phyloP scores from a whole-genome alignment of 2,113 vertebrate species.

The Papio anubis region DNA sequence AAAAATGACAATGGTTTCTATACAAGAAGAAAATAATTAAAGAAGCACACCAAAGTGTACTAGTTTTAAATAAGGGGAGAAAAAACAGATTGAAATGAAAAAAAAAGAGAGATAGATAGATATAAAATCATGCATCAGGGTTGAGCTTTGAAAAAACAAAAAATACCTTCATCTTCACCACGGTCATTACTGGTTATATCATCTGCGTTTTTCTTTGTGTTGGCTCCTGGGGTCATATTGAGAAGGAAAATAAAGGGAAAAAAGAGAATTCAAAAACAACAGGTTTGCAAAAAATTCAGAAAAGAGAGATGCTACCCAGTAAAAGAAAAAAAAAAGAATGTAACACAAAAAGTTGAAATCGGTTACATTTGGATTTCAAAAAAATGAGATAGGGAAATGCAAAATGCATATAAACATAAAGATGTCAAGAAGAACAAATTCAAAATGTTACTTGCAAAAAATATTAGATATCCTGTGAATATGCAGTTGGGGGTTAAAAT shows the following conservation, averaged over 20 bases:
- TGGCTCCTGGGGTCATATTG: slow-evolving; percentile 91
- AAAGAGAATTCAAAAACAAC: slow-evolving; percentile 88
- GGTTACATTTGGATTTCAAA: slow-evolving; percentile 80
- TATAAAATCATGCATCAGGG: slow-evolving; percentile 89
- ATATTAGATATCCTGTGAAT: slow-evolving; percentile 65
- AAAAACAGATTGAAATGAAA: slow-evolving; percentile 78
- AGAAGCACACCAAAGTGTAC: slow-evolving; percentile 74
- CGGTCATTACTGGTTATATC: slow-evolving; percentile 94
- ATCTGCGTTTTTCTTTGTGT: slow-evolving; percentile 91
- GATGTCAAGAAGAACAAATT: slow-evolving; percentile 82
- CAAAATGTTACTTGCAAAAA: slow-evolving; percentile 78
- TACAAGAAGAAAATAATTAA: slow-evolving; percentile 80
- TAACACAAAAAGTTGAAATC: slow-evolving; percentile 82
- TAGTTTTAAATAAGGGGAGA: slow-evolving; percentile 70
- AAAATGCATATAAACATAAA: slow-evolving; percentile 81
- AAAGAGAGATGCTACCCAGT: slow-evolving; percentile 62
- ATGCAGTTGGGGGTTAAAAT: slow-evolving; percentile 78
- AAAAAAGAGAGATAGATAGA: slow-evolving; percentile 70
- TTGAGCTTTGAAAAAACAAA: slow-evolving; percentile 84
- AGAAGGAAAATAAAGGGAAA: slow-evolving; percentile 89
- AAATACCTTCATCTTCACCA: slow-evolving; percentile 94
- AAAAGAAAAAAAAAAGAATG: slow-evolving; percentile 73
- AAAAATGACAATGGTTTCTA: slow-evolving; percentile 76
- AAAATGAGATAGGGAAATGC: slow-evolving; percentile 71
- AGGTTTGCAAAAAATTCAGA: slow-evolving; percentile 83